A percentile compares a stretch with the other conserved stretches of the same genome.
phyloP scores from a whole-genome alignment of 1,140 invertebrate genomes.

The Thaumetopoea pityocampa region DNA sequence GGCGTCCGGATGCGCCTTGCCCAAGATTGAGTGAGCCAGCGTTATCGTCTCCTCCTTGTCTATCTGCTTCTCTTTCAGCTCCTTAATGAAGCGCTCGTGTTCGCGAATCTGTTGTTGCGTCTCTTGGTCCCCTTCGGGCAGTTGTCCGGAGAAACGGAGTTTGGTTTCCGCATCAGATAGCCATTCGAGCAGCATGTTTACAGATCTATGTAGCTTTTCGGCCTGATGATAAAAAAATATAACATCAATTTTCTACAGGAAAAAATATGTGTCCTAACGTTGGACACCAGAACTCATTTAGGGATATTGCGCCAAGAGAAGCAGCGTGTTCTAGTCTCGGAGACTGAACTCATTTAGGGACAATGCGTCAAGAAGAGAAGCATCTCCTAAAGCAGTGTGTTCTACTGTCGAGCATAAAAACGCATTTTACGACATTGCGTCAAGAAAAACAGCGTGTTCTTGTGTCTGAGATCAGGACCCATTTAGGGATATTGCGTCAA shows the following conservation, averaged over 20 bases:
- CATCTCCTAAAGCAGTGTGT: too few relatives aligned
- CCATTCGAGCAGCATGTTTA: conserved; percentile 97
- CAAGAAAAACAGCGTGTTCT: too few relatives aligned
- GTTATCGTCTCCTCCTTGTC: conserved; percentile 93
- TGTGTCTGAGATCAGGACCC: too few relatives aligned
- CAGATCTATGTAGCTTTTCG: conserved; percentile 94
- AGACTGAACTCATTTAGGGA: too few relatives aligned
- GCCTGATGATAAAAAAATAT: conserved; percentile 78
- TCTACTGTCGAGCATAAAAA: too few relatives aligned
- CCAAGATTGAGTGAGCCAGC: conserved; percentile 91
- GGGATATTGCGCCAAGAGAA: too few relatives aligned
- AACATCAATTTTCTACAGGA: background rate
- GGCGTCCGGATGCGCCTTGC: conserved; percentile 95
- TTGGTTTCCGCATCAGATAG: conserved; percentile 96
- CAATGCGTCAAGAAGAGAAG: too few relatives aligned
- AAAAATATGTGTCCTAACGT: too few relatives aligned
- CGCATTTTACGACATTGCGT: too few relatives aligned
- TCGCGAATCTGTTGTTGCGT: conserved; percentile 87
- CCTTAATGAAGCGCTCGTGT: conserved; percentile 91
- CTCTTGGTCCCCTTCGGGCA: conserved; percentile 94
- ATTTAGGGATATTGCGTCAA: too few relatives aligned
- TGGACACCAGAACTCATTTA: too few relatives aligned
- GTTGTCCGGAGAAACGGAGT: conserved; percentile 88
- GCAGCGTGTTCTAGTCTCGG: too few relatives aligned
- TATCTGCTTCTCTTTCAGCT: conserved; percentile 88